These are phyloP conservation scores for Sebastes kiyomatsui DNA, from an alignment of 2,797 vertebrate genomes.

Conservation along the genomic window DNA sequence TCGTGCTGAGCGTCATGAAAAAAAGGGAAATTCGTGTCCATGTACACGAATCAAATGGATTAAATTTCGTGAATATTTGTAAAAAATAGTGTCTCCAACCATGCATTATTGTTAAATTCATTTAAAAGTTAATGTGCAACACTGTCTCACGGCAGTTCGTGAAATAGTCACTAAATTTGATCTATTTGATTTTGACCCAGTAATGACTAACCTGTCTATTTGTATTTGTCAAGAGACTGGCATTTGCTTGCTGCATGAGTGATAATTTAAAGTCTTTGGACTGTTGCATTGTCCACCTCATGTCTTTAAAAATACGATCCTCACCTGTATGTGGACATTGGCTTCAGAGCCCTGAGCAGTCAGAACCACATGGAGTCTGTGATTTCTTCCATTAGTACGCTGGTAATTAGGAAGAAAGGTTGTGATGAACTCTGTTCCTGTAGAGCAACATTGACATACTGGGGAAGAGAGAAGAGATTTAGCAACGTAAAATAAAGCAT, in stretches of 20 bases:
- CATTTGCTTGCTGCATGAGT: background rate
- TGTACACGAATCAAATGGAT: no score
- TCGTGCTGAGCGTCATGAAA: no score
- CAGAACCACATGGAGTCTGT: conserved; percentile 1
- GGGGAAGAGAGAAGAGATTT: background rate
- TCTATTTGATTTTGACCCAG: no score
- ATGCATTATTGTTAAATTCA: no score
- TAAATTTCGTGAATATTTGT: no score
- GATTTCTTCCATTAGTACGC: fast-evolving
- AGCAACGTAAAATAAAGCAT: background rate
- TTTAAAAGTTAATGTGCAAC: no score
- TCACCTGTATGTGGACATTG: conserved; percentile 32
- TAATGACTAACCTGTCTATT: background rate
- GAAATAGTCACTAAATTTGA: no score
- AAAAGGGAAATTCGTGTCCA: no score
- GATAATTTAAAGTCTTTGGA: background rate
- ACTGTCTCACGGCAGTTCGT: no score
- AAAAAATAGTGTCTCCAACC: no score
- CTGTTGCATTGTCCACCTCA: background rate
- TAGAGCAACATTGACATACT: conserved; percentile 29
- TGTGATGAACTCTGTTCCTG: conserved; percentile 46
- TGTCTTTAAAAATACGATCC: background rate
- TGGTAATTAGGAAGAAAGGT: conserved; percentile 27
- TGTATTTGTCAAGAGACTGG: background rate
- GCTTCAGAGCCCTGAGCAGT: conserved; percentile 10